phyloP scores from a whole-genome alignment of 2,797 vertebrate species.

The Philypnodon macrostomus region DNA sequence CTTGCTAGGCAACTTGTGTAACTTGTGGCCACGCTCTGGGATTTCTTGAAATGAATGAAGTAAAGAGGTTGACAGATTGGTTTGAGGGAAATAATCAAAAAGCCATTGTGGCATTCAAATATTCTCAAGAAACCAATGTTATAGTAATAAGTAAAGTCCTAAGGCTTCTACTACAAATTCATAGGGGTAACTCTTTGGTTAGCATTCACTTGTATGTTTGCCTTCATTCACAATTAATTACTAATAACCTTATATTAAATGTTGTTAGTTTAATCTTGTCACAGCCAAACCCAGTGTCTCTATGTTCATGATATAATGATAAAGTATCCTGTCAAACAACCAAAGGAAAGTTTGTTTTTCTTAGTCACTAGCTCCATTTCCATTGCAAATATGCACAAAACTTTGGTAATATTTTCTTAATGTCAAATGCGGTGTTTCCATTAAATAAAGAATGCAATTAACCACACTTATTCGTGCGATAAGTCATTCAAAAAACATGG shows the following conservation, averaged over 20 bases:
- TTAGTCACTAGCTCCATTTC: constrained; percentile 24
- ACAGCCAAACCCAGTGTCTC: not conserved
- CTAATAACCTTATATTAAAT: constrained; percentile 5
- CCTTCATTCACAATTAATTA: constrained; percentile 6
- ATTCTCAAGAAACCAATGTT: constrained; percentile 33
- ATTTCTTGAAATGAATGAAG: constrained; percentile 36
- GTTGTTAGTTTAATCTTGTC: constrained; percentile 6
- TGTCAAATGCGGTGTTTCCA: too few species aligned
- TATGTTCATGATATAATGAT: constrained; percentile 2
- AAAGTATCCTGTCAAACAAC: constrained; percentile 31
- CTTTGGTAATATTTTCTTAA: too few species aligned
- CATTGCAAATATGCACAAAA: too few species aligned
- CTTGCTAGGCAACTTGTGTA: constrained; percentile 29
- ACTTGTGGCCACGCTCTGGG: constrained; percentile 25
- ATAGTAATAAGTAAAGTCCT: constrained; percentile 36
- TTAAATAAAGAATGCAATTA: too few species aligned
- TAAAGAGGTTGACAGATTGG: constrained; percentile 4
- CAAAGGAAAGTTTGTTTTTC: constrained; percentile 37
- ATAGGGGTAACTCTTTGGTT: constrained; percentile 19
- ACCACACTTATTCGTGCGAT: too few species aligned
- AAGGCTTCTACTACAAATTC: constrained; percentile 25
- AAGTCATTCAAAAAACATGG: too few species aligned
- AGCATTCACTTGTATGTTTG: not conserved
- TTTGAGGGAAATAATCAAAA: constrained; percentile 13
- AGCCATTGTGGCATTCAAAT: constrained; percentile 33